A percentile compares a stretch with the other conserved stretches of the same genome.
These are phyloP conservation scores for Steromphala cineraria DNA, from an alignment of 2,888 invertebrate genomes.

Conservation along the genomic window DNA sequence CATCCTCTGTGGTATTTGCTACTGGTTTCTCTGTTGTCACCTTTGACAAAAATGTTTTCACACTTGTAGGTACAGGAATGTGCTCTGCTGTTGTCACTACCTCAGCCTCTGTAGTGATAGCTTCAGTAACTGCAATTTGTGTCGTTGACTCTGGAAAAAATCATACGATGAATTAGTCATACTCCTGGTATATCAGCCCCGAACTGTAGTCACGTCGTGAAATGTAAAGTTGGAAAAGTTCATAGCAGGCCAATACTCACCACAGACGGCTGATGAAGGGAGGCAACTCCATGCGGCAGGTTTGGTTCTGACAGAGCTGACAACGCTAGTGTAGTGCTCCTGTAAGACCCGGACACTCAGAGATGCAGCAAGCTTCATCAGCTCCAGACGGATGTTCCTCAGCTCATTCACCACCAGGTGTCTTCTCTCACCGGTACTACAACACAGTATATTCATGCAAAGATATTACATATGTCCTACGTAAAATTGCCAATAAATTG, in stretches of 20 bases:
- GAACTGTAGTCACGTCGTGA: no score
- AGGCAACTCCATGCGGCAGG: conserved; percentile 32
- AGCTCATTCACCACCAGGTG: conserved; percentile 30
- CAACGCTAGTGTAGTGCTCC: conserved; percentile 43
- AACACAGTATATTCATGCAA: no score
- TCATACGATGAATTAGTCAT: no score
- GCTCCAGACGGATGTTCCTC: conserved; percentile 43
- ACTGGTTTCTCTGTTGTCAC: not conserved
- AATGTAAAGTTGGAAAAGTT: no score
- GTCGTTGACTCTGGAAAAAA: no score
- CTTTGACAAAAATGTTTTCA: not conserved
- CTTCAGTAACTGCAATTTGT: no score
- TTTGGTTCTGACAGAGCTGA: conserved; percentile 44
- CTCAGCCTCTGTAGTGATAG: not conserved
- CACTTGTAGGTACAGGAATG: not conserved
- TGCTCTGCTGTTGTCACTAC: not conserved
- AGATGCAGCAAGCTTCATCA: conserved; percentile 44
- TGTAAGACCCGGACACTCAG: conserved; percentile 40
- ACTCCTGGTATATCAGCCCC: no score
- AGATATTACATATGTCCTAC: no score
- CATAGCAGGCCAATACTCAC: no score
- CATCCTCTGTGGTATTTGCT: not conserved
- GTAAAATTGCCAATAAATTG: no score
- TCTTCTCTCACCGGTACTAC: conserved; percentile 23
- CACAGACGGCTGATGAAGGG: no score